Conservation (phyloP, 1,140 invertebrate species). For the Hypsibius dujardini region DNA sequence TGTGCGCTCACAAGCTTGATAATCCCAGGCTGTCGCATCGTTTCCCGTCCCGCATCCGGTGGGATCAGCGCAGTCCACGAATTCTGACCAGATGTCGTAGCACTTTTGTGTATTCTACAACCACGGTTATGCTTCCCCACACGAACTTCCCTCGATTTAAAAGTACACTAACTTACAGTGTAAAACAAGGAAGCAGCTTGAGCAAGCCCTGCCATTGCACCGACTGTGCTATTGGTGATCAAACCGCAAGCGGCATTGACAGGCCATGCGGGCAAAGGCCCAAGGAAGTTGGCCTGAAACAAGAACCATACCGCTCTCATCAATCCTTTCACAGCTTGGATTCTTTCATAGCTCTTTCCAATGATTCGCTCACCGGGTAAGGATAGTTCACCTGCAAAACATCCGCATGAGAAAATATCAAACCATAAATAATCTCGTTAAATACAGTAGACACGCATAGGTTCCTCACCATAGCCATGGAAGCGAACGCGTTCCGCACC, state of each 20-base stretch:
- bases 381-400: slow-evolving; percentile 87
- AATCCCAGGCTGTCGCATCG: slow-evolving; percentile 32
- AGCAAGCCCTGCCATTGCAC: slow-evolving; percentile 26
- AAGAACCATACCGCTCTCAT: too few relatives aligned
- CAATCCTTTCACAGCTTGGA: too few relatives aligned
- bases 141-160: too few relatives aligned
- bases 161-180: slow-evolving; percentile 18
- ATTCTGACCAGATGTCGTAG: slow-evolving; percentile 30
- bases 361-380: too few relatives aligned
- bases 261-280: slow-evolving; percentile 61
- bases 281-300: slow-evolving; percentile 61
- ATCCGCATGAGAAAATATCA: too few relatives aligned
- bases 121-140: too few relatives aligned
- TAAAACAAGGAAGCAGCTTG: slow-evolving; percentile 25
- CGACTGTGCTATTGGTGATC: slow-evolving; percentile 23
- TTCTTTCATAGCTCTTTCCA: too few relatives aligned
- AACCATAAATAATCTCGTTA: too few relatives aligned
- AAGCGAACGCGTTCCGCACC: slow-evolving; percentile 42
- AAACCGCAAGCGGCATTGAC: slow-evolving; percentile 41
- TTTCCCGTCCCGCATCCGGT: slow-evolving; percentile 32
- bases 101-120: slow-evolving; percentile 23
- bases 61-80: slow-evolving; percentile 32
- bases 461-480: slow-evolving; percentile 78
- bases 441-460: too few relatives aligned
- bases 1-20: too few relatives aligned